phyloP scores from a whole-genome alignment of 2,888 invertebrate species.

The Meteorus cinctellus region DNA sequence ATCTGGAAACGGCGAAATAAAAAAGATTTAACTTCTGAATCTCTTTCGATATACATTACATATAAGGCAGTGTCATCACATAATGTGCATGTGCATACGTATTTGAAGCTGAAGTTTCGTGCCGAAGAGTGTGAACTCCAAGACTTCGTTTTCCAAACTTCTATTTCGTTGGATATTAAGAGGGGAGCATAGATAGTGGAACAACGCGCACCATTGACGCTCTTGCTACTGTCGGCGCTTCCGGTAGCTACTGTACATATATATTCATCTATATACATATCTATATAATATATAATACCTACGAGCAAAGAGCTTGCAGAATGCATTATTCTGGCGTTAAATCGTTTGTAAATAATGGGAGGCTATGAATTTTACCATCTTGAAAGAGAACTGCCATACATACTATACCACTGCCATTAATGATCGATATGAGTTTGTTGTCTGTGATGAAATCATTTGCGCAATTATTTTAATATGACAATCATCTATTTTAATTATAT shows the following conservation, averaged over 20 bases:
- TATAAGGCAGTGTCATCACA: not conserved
- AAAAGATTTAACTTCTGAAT: not conserved
- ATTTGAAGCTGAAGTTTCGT: conserved; percentile 2
- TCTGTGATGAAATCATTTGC: not conserved
- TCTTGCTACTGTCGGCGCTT: conserved; percentile 21
- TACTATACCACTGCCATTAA: conserved; percentile 26
- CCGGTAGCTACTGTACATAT: conserved; percentile 9
- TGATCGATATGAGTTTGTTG: conserved; percentile 25
- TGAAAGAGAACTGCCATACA: conserved; percentile 32
- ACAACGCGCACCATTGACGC: conserved; percentile 15
- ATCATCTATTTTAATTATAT: not conserved
- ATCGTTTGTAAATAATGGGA: conserved; percentile 64
- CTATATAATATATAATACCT: conserved; percentile 14
- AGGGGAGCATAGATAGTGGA: conserved; percentile 10
- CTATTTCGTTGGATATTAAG: conserved; percentile 13
- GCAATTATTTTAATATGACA: not conserved
- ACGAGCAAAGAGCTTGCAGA: conserved; percentile 51
- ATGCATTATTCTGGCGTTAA: conserved; percentile 63
- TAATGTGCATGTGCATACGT: not conserved
- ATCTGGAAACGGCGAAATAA: not conserved
- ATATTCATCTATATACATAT: conserved; percentile 20
- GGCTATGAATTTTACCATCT: conserved; percentile 56
- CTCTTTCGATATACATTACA: not conserved
- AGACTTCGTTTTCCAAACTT: not conserved
- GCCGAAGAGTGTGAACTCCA: conserved; percentile 11